phyloP scores from a whole-genome alignment of 2,888 invertebrate species.

The Hecatera dysodea region DNA sequence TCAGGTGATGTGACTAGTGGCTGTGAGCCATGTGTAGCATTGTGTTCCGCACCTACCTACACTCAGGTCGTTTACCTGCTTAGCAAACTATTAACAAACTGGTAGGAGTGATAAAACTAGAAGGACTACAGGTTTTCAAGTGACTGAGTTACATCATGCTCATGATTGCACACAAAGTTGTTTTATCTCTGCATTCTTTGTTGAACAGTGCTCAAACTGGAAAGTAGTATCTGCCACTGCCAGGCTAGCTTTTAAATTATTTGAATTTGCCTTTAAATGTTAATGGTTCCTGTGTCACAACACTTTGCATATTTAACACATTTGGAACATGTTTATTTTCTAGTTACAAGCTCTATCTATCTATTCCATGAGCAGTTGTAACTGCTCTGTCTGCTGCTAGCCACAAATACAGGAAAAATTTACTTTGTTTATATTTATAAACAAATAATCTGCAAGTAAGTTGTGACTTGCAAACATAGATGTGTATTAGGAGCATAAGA shows the following conservation, averaged over 20 bases:
- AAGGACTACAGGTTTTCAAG: conserved; percentile 68
- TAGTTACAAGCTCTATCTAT: conserved; percentile 30
- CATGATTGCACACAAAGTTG: conserved; percentile 69
- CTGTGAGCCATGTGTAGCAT: conserved; percentile 44
- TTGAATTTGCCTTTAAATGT: conserved; percentile 54
- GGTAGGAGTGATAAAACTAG: conserved; percentile 69
- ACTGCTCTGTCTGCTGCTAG: conserved; percentile 22
- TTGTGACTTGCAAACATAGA: conserved; percentile 42
- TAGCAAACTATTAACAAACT: conserved; percentile 68
- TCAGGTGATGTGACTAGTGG: conserved; percentile 69
- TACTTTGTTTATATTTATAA: conserved; percentile 48
- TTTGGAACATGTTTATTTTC: conserved; percentile 41
- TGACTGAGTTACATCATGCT: conserved; percentile 70
- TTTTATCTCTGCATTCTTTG: conserved; percentile 70
- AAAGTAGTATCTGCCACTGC: conserved; percentile 51
- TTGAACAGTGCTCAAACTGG: conserved; percentile 64
- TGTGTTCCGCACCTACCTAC: conserved; percentile 62
- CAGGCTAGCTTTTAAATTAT: conserved; percentile 56
- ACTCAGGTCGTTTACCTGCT: conserved; percentile 69
- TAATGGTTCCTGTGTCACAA: conserved; percentile 51
- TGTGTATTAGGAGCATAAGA: conserved; percentile 56
- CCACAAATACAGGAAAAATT: conserved; percentile 45
- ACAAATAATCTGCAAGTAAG: conserved; percentile 55
- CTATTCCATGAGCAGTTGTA: conserved; percentile 22
- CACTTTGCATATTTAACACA: conserved; percentile 49